Conservation (phyloP, 2,888 invertebrate genomes). For the Stenotaenia linearis region DNA sequence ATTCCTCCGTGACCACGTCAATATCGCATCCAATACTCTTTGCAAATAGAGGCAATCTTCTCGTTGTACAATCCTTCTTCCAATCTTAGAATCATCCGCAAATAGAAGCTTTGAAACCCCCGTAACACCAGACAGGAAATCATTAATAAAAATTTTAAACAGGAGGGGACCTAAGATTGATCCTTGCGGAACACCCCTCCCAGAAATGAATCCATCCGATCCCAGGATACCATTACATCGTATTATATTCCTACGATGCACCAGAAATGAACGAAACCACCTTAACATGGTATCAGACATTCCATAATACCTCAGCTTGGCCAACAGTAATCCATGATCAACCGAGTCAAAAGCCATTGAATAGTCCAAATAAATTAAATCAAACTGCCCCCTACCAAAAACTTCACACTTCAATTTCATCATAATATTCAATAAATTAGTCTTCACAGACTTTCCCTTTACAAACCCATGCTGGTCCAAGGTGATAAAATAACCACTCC, state of each 20-base stretch:
- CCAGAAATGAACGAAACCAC: not conserved
- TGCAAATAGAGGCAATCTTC: not conserved
- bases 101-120: not conserved
- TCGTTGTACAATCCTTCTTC: not conserved
- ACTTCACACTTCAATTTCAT: not conserved
- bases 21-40: no score
- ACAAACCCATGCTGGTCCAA: not conserved
- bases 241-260: not conserved
- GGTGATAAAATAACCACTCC: not conserved
- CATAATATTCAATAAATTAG: not conserved
- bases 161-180: not conserved
- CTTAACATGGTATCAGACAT: not conserved
- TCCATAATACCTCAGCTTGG: not conserved
- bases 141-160: not conserved
- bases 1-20: no score
- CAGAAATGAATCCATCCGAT: not conserved
- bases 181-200: not conserved
- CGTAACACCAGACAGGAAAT: not conserved
- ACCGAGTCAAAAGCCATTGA: not conserved
- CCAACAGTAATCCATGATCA: not conserved
- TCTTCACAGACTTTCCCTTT: not conserved
- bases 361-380: not conserved
- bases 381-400: not conserved
- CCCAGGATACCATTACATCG: not conserved
- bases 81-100: not conserved